These are phyloP conservation scores for Leptodactylus fuscus DNA, from an alignment of 2,113 vertebrate species.

Conservation along the genomic window DNA sequence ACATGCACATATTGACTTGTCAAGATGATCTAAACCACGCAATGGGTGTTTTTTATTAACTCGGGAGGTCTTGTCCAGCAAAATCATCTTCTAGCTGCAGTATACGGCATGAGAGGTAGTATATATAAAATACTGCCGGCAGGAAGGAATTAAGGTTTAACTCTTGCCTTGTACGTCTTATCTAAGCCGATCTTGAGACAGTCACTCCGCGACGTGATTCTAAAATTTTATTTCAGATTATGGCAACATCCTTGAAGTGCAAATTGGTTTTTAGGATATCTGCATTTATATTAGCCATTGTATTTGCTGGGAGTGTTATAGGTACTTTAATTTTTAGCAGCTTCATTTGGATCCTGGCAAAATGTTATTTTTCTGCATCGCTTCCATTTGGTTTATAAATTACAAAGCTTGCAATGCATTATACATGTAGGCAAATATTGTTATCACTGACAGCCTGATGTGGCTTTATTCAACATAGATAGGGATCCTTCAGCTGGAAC, in stretches of 20 bases:
- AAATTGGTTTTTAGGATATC: slow-evolving; percentile 19
- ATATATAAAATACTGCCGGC: slow-evolving; percentile 52
- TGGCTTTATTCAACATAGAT: neutral
- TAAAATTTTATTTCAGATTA: neutral
- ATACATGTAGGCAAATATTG: neutral
- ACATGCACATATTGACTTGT: slow-evolving; percentile 59
- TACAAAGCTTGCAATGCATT: neutral
- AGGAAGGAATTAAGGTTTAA: slow-evolving; percentile 56
- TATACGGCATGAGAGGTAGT: slow-evolving; percentile 34
- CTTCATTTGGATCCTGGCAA: neutral
- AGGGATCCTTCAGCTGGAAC: neutral
- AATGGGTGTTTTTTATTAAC: slow-evolving; percentile 63
- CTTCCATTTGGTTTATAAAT: neutral
- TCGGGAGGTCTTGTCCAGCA: slow-evolving; percentile 58
- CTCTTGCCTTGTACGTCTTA: slow-evolving; percentile 67
- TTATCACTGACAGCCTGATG: neutral
- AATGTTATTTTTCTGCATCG: neutral
- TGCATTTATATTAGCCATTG: neutral
- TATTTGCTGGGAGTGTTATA: neutral
- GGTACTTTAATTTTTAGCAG: neutral
- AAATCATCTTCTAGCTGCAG: slow-evolving; percentile 57
- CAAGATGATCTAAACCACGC: slow-evolving; percentile 57
- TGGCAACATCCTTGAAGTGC: slow-evolving; percentile 2
- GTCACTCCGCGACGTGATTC: slow-evolving; percentile 21
- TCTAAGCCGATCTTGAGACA: slow-evolving; percentile 61